These are phyloP conservation scores for Typhlichthys subterraneus DNA, from an alignment of 2,797 vertebrate species.

Conservation along the genomic window DNA sequence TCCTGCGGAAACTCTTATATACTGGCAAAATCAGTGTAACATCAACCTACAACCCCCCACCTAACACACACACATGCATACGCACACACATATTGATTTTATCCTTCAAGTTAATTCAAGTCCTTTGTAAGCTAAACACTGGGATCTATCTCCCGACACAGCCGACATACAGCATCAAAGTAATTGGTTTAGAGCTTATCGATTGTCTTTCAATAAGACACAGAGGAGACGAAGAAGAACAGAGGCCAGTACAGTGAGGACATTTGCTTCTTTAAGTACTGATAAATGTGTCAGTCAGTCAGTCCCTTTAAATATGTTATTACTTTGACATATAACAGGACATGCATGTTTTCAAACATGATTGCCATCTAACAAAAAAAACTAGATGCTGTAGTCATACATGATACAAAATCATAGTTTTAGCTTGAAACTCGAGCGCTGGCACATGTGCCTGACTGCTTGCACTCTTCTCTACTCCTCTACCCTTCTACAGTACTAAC, in stretches of 20 bases:
- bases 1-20: not conserved
- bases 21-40: not conserved
- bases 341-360: too few species aligned
- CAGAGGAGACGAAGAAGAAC: conserved; percentile 50
- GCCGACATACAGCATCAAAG: conserved; percentile 46
- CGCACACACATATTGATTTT: conserved; percentile 61
- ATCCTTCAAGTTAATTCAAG: conserved; percentile 62
- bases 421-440: too few species aligned
- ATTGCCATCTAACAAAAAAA: too few species aligned
- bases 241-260: conserved; percentile 24
- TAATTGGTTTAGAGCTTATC: conserved; percentile 53
- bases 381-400: too few species aligned
- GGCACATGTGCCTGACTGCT: too few species aligned
- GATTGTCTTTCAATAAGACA: conserved; percentile 64
- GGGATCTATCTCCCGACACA: conserved; percentile 64
- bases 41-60: not conserved
- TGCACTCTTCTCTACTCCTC: too few species aligned
- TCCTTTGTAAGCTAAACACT: conserved; percentile 71
- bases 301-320: too few species aligned
- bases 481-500: too few species aligned
- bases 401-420: too few species aligned
- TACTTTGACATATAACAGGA: too few species aligned
- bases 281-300: conserved; percentile 22
- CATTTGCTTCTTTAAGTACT: conserved; percentile 33
- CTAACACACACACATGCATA: conserved; percentile 11